A percentile compares a stretch with the other conserved stretches of the same genome.
phyloP scores from a whole-genome alignment of 1,140 invertebrate species.

The Conus betulinus region DNA sequence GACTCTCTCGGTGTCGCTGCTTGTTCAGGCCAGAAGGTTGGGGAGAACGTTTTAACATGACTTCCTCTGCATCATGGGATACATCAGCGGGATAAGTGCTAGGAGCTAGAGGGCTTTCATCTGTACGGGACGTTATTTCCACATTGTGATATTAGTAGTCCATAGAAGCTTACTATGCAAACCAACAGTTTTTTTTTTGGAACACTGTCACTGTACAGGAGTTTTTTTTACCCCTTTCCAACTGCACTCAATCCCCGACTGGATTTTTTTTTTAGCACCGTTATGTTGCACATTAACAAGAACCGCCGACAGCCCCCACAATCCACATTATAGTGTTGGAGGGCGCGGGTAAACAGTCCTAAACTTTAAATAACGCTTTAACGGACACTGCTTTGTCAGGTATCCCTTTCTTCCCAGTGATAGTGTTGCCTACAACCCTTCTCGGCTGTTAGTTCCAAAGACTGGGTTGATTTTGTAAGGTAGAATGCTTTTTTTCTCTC shows the following conservation, averaged over 20 bases:
- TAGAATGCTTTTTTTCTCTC: too few relatives aligned
- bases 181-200: neutral
- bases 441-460: too few relatives aligned
- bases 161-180: neutral
- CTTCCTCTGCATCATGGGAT: neutral
- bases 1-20: neutral
- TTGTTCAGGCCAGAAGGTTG: neutral
- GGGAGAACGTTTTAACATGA: neutral
- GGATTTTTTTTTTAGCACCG: neutral
- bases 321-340: too few relatives aligned
- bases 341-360: neutral
- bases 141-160: neutral
- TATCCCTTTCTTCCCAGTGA: neutral
- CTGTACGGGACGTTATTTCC: neutral
- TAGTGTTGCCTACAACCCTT: neutral
- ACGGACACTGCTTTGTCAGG: neutral
- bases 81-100: neutral
- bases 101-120: neutral
- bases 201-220: neutral
- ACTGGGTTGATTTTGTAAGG: too few relatives aligned
- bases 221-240: neutral
- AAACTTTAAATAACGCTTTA: neutral
- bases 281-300: neutral
- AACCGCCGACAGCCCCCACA: neutral
- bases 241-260: neutral